Evolutionary conservation across 2,113 vertebrate species (phyloP).

Genomic region (Anhinga rufa): DNA sequence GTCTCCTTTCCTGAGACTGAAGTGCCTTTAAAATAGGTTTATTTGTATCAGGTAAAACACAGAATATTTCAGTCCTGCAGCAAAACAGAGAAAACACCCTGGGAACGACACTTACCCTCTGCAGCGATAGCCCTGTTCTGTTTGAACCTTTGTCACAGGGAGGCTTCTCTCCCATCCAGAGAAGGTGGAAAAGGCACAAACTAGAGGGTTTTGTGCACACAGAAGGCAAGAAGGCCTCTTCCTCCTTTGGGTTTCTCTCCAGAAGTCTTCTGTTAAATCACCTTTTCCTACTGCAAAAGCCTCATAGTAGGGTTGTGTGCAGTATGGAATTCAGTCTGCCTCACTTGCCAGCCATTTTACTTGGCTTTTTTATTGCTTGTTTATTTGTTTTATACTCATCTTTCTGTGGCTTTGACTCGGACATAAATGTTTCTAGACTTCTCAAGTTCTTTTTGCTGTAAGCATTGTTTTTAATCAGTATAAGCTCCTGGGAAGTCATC

Average conservation of each 20-base stretch:
- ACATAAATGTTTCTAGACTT: constrained; percentile 48
- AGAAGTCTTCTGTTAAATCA: background rate
- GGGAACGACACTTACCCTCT: background rate
- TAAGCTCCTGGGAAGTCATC: background rate
- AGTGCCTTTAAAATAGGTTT: background rate
- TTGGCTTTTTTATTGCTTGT: background rate
- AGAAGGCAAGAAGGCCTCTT: background rate
- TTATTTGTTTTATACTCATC: constrained; percentile 28
- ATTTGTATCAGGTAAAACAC: background rate
- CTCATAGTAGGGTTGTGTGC: background rate
- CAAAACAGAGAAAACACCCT: background rate
- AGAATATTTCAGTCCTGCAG: background rate
- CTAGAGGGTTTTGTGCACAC: background rate
- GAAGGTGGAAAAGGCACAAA: background rate
- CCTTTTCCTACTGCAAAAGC: background rate
- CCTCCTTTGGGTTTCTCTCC: background rate
- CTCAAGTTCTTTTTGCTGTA: constrained; percentile 16
- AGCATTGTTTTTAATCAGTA: background rate
- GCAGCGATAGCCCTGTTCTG: background rate
- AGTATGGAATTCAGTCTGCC: constrained; percentile 22
- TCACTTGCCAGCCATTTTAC: background rate
- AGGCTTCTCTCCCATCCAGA: background rate
- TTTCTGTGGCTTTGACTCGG: constrained; percentile 46
- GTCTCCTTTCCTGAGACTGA: background rate
- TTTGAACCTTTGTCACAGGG: background rate